phyloP scores from a whole-genome alignment of 2,888 invertebrate species.

The Clunio marinus region DNA sequence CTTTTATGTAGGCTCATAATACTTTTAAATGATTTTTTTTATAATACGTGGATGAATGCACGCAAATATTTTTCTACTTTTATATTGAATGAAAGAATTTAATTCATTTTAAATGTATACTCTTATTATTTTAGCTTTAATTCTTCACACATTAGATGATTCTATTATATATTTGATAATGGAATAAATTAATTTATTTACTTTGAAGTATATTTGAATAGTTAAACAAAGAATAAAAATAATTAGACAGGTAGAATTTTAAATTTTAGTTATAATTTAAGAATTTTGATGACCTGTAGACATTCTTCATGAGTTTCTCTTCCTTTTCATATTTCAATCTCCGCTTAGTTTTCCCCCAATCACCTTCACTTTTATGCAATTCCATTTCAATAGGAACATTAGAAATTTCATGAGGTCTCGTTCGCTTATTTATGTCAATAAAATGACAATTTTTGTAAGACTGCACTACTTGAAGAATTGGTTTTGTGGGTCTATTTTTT shows the following conservation, averaged over 20 bases:
- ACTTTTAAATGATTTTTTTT: background rate
- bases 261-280: background rate
- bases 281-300: conserved; percentile 14
- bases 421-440: conserved; percentile 3
- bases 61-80: conserved; percentile 10
- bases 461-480: background rate
- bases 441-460: background rate
- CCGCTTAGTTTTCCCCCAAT: background rate
- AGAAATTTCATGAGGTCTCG: conserved; percentile 24
- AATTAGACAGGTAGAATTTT: too few relatives aligned
- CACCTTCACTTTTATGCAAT: background rate
- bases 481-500: conserved; percentile 25
- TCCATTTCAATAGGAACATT: conserved; percentile 29
- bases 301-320: conserved; percentile 23
- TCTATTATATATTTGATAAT: too few relatives aligned
- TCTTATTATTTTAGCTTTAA: too few relatives aligned
- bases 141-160: too few relatives aligned
- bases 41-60: conserved; percentile 24
- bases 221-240: too few relatives aligned
- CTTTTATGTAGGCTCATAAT: conserved; percentile 35
- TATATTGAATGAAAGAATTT: too few relatives aligned
- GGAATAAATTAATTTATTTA: too few relatives aligned
- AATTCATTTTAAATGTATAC: too few relatives aligned
- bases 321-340: conserved; percentile 19
- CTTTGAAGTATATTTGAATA: too few relatives aligned